Conservation (phyloP, 2,113 vertebrate species). For the Callithrix jacchus region DNA sequence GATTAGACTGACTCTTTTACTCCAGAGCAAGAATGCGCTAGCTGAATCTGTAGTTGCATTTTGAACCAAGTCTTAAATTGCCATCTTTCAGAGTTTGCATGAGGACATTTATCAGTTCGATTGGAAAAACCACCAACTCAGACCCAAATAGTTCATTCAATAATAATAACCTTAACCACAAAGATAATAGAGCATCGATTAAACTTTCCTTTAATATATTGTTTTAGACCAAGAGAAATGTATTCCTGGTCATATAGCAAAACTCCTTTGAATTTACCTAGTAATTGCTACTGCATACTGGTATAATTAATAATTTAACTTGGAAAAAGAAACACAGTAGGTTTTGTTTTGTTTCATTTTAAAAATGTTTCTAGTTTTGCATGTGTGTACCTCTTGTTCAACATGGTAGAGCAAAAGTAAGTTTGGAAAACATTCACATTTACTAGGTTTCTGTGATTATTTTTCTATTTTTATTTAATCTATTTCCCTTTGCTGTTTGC, state of each 20-base stretch:
- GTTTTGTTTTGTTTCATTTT: not conserved
- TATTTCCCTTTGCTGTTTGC: not conserved
- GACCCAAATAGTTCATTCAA: not conserved
- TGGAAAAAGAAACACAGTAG: too few species aligned
- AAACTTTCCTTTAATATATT: not conserved
- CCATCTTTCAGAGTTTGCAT: not conserved
- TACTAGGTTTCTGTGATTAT: not conserved
- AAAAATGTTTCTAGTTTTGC: constrained; percentile 5
- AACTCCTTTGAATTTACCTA: not conserved
- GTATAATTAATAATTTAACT: not conserved
- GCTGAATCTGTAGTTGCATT: not conserved
- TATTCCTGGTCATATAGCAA: not conserved
- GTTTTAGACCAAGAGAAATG: not conserved
- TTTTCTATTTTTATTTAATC: not conserved
- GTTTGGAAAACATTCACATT: not conserved
- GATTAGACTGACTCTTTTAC: not conserved
- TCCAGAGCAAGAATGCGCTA: not conserved
- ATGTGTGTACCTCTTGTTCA: not conserved
- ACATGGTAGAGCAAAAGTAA: not conserved
- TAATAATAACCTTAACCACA: not conserved
- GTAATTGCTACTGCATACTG: not conserved
- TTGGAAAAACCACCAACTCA: not conserved
- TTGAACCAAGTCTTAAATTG: not conserved
- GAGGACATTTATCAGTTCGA: not conserved
- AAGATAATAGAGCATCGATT: not conserved